Evolutionary conservation across 2,888 invertebrate species (phyloP).

Genomic region (Drosophila longiperda): DNA sequence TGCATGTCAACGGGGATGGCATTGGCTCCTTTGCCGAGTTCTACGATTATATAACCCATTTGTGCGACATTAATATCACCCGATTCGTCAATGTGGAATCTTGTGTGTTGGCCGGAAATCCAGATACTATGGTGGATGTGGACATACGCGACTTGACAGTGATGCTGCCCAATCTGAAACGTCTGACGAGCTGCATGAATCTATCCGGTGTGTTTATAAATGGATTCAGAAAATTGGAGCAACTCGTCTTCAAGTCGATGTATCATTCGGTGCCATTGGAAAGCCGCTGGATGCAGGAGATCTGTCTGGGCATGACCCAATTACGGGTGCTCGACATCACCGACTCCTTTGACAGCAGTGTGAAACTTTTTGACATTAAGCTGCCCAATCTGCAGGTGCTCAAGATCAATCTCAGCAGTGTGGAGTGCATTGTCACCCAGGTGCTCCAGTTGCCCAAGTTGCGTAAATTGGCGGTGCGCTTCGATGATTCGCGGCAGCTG

Average conservation of each 20-base stretch:
- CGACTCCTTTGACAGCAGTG: constrained; percentile 64
- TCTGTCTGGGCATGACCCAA: constrained; percentile 59
- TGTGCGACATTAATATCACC: constrained; percentile 65
- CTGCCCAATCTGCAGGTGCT: constrained; percentile 70
- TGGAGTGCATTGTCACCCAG: constrained; percentile 58
- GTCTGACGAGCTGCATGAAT: constrained; percentile 69
- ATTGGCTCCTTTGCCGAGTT: constrained; percentile 62
- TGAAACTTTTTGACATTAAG: constrained; percentile 60
- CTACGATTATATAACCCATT: constrained; percentile 64
- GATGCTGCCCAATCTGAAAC: constrained; percentile 64
- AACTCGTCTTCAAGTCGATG: constrained; percentile 65
- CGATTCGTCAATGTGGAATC: constrained; percentile 50
- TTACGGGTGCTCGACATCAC: constrained; percentile 65
- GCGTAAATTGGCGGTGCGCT: constrained; percentile 58
- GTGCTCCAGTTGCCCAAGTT: constrained; percentile 65
- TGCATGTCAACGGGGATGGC: constrained; percentile 68
- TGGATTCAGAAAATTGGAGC: constrained; percentile 60
- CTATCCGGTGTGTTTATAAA: constrained; percentile 56
- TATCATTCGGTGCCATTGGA: constrained; percentile 67
- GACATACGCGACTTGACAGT: constrained; percentile 61
- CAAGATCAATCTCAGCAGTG: constrained; percentile 66
- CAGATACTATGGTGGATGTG: constrained; percentile 61
- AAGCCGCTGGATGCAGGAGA: constrained; percentile 65
- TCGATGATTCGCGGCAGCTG: constrained; percentile 67
- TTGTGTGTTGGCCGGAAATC: constrained; percentile 63